A percentile compares a stretch with the other conserved stretches of the same genome.
Evolutionary conservation across 2,113 vertebrate genomes (phyloP).

Genomic region (Clarias gariepinus): DNA sequence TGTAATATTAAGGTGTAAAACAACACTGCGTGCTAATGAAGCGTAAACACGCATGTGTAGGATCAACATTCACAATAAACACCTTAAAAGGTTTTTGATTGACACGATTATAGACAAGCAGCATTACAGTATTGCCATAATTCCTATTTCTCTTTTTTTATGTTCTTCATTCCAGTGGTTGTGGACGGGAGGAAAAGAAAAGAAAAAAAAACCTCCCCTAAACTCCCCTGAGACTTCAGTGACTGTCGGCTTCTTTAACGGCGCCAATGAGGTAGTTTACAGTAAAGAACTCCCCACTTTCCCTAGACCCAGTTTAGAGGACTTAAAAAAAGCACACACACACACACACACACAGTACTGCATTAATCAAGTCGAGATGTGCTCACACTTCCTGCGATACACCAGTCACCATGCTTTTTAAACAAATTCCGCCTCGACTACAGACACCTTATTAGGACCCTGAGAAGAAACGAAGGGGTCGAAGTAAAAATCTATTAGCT

Average conservation of each 20-base stretch:
- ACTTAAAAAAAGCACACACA: slow-evolving; percentile 64
- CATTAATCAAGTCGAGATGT: slow-evolving; percentile 85
- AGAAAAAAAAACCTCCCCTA: neutral
- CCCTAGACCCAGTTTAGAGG: slow-evolving; percentile 83
- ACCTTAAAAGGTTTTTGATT: slow-evolving; percentile 83
- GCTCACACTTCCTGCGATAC: slow-evolving; percentile 80
- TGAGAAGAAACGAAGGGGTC: slow-evolving; percentile 70
- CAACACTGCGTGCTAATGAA: neutral
- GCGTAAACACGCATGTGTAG: slow-evolving; percentile 76
- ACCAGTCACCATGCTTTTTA: slow-evolving; percentile 86
- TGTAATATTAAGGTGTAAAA: neutral
- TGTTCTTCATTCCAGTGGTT: slow-evolving; percentile 68
- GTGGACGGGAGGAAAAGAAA: slow-evolving; percentile 47
- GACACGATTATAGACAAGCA: slow-evolving; percentile 80
- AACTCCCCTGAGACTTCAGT: slow-evolving; percentile 44
- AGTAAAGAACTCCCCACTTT: slow-evolving; percentile 76
- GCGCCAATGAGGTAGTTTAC: slow-evolving; percentile 79
- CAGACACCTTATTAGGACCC: slow-evolving; percentile 85
- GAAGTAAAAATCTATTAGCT: slow-evolving; percentile 82
- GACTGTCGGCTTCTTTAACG: slow-evolving; percentile 81
- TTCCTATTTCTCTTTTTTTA: slow-evolving; percentile 49
- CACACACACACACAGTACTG: slow-evolving; percentile 77
- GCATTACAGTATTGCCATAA: slow-evolving; percentile 73
- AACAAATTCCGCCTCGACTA: slow-evolving; percentile 85
- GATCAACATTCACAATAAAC: slow-evolving; percentile 64